Percentiles rank a stretch among this genome's conserved stretches.
These are phyloP conservation scores for Aplocera efformata DNA, from an alignment of 2,888 invertebrate species.

Conservation along the genomic window DNA sequence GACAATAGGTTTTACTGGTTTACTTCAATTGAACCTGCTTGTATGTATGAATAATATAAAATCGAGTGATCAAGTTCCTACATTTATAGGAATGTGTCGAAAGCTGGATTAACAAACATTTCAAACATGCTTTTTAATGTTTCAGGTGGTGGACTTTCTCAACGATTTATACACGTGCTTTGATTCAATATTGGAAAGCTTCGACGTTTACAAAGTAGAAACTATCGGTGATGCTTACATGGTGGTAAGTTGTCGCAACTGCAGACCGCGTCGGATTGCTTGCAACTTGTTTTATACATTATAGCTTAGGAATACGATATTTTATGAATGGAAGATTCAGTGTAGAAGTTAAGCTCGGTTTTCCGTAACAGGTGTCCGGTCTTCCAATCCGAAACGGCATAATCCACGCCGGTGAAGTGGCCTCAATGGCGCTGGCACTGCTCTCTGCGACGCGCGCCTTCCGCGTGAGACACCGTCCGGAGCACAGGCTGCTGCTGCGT, in stretches of 20 bases:
- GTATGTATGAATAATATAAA: no score
- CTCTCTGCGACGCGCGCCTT: constrained; percentile 93
- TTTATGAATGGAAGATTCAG: no score
- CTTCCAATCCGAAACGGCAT: constrained; percentile 93
- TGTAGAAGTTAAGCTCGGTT: no score
- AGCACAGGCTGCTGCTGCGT: constrained; percentile 91
- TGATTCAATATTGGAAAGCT: constrained; percentile 95
- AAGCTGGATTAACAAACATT: not conserved
- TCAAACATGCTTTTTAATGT: no score
- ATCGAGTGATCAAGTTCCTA: no score
- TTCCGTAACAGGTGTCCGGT: constrained; percentile 85
- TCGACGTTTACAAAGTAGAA: constrained; percentile 96
- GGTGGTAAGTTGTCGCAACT: constrained; percentile 83
- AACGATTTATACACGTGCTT: constrained; percentile 97
- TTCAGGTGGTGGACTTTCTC: constrained; percentile 93
- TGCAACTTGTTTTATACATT: no score
- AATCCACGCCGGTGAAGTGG: constrained; percentile 95
- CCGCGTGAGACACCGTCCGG: constrained; percentile 92
- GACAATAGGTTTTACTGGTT: no score
- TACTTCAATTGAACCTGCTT: no score
- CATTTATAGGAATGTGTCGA: no score
- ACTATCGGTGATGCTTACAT: constrained; percentile 96
- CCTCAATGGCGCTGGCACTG: constrained; percentile 94
- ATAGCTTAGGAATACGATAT: no score
- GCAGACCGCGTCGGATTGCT: no score